Percentiles rank a stretch among this genome's conserved stretches.
These are phyloP conservation scores for Vultur gryphus DNA, from an alignment of 2,797 vertebrate species.

Conservation along the genomic window DNA sequence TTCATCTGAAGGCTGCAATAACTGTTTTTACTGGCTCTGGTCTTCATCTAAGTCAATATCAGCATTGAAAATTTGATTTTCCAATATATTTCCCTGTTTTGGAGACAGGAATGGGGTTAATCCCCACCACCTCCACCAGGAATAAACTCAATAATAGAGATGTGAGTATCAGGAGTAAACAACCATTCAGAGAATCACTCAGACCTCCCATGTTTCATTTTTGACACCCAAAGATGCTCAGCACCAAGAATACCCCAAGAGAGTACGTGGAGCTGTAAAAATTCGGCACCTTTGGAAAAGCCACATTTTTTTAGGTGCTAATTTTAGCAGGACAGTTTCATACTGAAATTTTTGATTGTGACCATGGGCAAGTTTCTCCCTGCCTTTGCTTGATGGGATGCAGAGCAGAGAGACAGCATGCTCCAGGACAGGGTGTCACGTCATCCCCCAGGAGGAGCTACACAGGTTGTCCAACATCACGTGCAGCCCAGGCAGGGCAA, in stretches of 20 bases:
- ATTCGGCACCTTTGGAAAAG: neutral
- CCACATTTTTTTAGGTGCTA: neutral
- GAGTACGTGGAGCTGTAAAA: neutral
- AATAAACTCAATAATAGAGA: neutral
- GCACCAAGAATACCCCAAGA: neutral
- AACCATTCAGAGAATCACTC: neutral
- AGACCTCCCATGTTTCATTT: neutral
- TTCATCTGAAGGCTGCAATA: slow-evolving; percentile 22
- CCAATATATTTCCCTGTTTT: neutral
- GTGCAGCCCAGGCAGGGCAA: neutral
- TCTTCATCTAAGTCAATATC: neutral
- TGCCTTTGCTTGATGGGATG: neutral
- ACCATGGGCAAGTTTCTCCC: neutral
- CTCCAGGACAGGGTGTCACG: neutral
- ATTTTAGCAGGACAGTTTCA: neutral
- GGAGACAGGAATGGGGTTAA: neutral
- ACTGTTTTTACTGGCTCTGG: slow-evolving; percentile 18
- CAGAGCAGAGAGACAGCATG: neutral
- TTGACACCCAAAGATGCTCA: neutral
- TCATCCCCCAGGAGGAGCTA: neutral
- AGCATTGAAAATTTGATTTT: neutral
- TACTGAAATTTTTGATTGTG: neutral
- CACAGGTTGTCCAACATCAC: neutral
- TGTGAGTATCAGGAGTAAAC: neutral
- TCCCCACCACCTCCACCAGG: neutral